These are phyloP conservation scores for Danio jaintianensis DNA, from an alignment of 2,797 vertebrate genomes.

Conservation along the genomic window DNA sequence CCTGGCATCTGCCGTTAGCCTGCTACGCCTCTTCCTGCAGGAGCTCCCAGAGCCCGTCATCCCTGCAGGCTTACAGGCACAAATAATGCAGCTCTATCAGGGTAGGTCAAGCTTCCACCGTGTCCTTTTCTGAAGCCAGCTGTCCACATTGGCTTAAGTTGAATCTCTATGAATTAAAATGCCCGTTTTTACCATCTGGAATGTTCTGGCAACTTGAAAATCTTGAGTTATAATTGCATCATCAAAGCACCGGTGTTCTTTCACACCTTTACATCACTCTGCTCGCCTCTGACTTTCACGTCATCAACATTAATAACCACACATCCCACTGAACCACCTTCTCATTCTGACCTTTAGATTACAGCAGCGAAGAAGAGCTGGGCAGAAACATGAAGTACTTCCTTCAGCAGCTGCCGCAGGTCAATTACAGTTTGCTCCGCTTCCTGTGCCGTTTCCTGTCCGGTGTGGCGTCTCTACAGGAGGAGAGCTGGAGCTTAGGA, in stretches of 20 bases:
- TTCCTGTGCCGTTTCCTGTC: constrained; percentile 96
- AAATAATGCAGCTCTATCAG: constrained; percentile 94
- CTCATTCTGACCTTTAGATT: constrained; percentile 78
- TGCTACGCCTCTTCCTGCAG: constrained; percentile 97
- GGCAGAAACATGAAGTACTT: constrained; percentile 93
- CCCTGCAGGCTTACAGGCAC: constrained; percentile 87
- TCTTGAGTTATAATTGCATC: constrained; percentile 22
- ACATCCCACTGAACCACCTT: not conserved
- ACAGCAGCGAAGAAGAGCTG: constrained; percentile 93
- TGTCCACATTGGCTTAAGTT: not conserved
- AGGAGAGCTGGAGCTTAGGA: constrained; percentile 91
- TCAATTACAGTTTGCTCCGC: constrained; percentile 95
- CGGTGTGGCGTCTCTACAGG: constrained; percentile 93
- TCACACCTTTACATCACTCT: constrained; percentile 37
- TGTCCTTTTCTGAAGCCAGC: not conserved
- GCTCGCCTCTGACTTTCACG: not conserved
- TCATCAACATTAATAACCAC: not conserved
- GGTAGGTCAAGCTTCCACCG: constrained; percentile 71
- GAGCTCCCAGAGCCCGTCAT: constrained; percentile 97
- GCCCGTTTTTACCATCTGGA: not conserved
- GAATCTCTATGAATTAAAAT: not conserved
- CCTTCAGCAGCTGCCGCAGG: constrained; percentile 95
- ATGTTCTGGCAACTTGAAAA: not conserved
- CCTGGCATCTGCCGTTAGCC: constrained; percentile 94
- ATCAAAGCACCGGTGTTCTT: constrained; percentile 20